Conservation (phyloP, 1,140 invertebrate genomes). For the Chironomus tepperi region DNA sequence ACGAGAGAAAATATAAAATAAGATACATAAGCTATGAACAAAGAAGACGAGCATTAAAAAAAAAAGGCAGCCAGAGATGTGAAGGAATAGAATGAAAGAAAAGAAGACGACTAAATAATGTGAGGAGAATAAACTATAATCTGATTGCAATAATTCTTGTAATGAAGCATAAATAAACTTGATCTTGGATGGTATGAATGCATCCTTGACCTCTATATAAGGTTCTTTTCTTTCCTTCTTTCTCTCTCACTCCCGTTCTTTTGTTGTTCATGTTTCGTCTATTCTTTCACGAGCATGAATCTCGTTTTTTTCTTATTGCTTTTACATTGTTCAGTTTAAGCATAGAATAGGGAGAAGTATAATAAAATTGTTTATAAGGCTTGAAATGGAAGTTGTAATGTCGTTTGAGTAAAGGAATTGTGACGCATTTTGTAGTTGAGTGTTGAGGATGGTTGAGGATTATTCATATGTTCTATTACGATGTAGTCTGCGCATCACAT, state of each 20-base stretch:
- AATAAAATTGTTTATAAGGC: too few species aligned
- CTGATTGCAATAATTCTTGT: constrained; percentile 13
- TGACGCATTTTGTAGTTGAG: too few species aligned
- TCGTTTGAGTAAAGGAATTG: too few species aligned
- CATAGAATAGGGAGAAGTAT: too few species aligned
- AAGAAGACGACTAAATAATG: background rate
- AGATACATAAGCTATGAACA: constrained; percentile 16
- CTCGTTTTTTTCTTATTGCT: background rate
- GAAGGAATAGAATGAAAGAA: background rate
- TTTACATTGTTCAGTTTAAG: background rate
- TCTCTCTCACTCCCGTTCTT: background rate
- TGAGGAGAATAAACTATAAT: constrained; percentile 6
- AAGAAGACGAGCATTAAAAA: too few species aligned
- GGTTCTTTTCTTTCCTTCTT: background rate
- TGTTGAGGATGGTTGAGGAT: too few species aligned
- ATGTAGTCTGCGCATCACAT: too few species aligned
- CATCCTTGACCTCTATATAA: constrained; percentile 20
- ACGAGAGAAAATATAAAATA: constrained; percentile 35
- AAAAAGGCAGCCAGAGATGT: too few species aligned
- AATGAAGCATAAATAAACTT: constrained; percentile 8
- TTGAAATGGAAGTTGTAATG: too few species aligned
- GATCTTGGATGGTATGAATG: background rate
- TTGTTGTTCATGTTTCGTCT: background rate
- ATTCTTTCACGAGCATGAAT: background rate
- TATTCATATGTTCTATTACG: too few species aligned